These are phyloP conservation scores for Ceyx cyanopectus DNA, from an alignment of 2,113 vertebrate species.

Conservation along the genomic window DNA sequence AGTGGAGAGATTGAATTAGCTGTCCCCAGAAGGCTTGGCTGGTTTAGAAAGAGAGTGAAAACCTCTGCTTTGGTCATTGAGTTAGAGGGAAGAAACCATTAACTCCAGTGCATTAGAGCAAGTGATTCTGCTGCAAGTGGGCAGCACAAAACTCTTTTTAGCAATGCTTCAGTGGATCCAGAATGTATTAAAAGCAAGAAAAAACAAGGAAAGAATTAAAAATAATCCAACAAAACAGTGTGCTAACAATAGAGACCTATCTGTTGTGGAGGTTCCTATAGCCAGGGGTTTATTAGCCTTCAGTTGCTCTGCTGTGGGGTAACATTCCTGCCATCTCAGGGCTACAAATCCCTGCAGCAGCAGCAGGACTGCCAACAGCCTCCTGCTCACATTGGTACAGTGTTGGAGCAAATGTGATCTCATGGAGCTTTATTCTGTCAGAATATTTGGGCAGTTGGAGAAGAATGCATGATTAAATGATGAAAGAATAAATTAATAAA, in stretches of 20 bases:
- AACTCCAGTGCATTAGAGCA: background rate
- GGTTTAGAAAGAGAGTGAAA: background rate
- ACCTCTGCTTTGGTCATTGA: background rate
- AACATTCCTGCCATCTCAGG: background rate
- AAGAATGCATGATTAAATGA: background rate
- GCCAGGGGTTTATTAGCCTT: background rate
- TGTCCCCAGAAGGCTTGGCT: background rate
- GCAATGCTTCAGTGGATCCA: background rate
- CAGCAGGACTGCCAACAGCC: background rate
- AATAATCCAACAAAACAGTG: too few species aligned
- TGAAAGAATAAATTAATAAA: background rate
- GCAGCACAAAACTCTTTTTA: constrained; percentile 22
- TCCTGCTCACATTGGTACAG: background rate
- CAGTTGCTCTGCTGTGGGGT: background rate
- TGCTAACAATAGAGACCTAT: background rate
- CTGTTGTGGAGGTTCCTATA: background rate
- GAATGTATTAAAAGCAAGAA: background rate
- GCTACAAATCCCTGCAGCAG: background rate
- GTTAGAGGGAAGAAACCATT: background rate
- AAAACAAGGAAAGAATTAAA: background rate
- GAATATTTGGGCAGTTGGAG: background rate
- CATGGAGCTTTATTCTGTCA: background rate
- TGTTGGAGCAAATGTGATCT: background rate
- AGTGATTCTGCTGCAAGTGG: background rate
- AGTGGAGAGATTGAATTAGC: background rate